Conservation (phyloP, 2,113 vertebrate species). For the Daboia siamensis region DNA sequence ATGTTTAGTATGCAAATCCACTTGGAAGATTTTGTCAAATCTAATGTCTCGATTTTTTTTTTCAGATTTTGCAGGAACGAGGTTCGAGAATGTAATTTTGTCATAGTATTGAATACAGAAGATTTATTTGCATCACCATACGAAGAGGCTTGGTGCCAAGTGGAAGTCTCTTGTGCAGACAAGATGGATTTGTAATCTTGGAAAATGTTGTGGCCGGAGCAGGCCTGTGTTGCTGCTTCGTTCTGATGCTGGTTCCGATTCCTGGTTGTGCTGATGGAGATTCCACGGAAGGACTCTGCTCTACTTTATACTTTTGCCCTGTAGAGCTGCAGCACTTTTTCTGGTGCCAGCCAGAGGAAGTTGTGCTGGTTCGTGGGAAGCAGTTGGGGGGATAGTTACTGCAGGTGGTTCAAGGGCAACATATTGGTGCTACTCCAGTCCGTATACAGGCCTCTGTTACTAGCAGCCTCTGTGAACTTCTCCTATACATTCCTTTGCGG, state of each 20-base stretch:
- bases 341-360: slow-evolving; percentile 49
- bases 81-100: slow-evolving; percentile 92
- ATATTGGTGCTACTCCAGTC: slow-evolving; percentile 72
- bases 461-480: slow-evolving; percentile 52
- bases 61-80: slow-evolving; percentile 95
- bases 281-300: slow-evolving; percentile 48
- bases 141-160: slow-evolving; percentile 71
- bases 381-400: slow-evolving; percentile 47
- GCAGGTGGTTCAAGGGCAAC: slow-evolving; percentile 58
- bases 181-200: slow-evolving; percentile 64
- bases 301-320: slow-evolving; percentile 33
- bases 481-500: slow-evolving; percentile 42
- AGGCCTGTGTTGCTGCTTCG: slow-evolving; percentile 29
- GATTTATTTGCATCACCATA: slow-evolving; percentile 68
- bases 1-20: slow-evolving; percentile 8
- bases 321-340: slow-evolving; percentile 55
- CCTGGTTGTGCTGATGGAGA: slow-evolving; percentile 11
- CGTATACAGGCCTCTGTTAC: slow-evolving; percentile 25
- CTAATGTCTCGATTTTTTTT: slow-evolving; percentile 42
- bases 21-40: slow-evolving; percentile 21
- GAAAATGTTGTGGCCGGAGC: slow-evolving; percentile 54
- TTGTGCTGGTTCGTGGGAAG: slow-evolving; percentile 39
- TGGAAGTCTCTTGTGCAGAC: slow-evolving; percentile 72
- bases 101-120: slow-evolving; percentile 62
- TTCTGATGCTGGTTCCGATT: not conserved